Percentiles rank a stretch among this genome's conserved stretches.
These are phyloP conservation scores for Trachelipus rathkii DNA, from an alignment of 1,140 invertebrate genomes.

Conservation along the genomic window DNA sequence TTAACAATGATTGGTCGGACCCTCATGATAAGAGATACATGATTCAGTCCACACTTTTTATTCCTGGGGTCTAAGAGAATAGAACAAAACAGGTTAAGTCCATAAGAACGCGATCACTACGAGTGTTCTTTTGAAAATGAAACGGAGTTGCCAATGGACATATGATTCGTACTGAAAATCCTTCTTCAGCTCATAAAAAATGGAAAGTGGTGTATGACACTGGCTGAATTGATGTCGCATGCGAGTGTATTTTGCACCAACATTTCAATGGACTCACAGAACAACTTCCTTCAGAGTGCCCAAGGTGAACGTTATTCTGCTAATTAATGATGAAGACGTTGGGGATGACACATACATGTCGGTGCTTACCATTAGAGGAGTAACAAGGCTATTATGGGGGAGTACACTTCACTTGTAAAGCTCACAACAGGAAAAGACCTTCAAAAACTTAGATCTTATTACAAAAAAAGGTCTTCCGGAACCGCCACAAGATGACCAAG, in stretches of 20 bases:
- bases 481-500: conserved; percentile 58
- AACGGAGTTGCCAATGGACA: conserved; percentile 78
- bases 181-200: conserved; percentile 73
- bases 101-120: conserved; percentile 78
- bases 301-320: conserved; percentile 65
- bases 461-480: conserved; percentile 77
- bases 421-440: conserved; percentile 68
- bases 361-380: conserved; percentile 67
- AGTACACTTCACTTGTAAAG: conserved; percentile 83
- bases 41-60: conserved; percentile 74
- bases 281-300: conserved; percentile 64
- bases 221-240: conserved; percentile 80
- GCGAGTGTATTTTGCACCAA: conserved; percentile 85
- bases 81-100: conserved; percentile 69
- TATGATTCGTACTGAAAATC: conserved; percentile 85
- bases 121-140: conserved; percentile 84
- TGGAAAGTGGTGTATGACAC: conserved; percentile 83
- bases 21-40: conserved; percentile 63
- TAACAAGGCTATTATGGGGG: conserved; percentile 76
- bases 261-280: conserved; percentile 84
- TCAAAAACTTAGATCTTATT: conserved; percentile 69
- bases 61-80: conserved; percentile 68
- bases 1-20: conserved; percentile 47
- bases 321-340: conserved; percentile 69
- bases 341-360: conserved; percentile 81